Conservation (phyloP, 2,797 vertebrate species). For the Lates japonicus region DNA sequence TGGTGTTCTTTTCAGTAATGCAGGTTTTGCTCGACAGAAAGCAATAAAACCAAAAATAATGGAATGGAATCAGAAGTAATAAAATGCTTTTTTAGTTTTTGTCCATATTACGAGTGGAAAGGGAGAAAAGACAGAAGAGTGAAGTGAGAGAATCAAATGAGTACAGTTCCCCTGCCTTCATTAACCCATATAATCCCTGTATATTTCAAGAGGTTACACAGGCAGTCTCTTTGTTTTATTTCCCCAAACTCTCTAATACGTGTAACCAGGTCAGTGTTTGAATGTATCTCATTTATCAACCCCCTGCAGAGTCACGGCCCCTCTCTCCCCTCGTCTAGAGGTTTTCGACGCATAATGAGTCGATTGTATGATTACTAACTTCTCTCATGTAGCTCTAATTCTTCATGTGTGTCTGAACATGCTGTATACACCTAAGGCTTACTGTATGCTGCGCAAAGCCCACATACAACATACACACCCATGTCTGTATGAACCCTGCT, state of each 20-base stretch:
- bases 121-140: not conserved
- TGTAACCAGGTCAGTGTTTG: constrained; percentile 60
- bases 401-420: not conserved
- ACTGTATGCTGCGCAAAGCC: not conserved
- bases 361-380: constrained; percentile 53
- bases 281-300: constrained; percentile 36
- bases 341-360: constrained; percentile 4
- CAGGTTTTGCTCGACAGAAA: not conserved
- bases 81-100: not conserved
- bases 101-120: not conserved
- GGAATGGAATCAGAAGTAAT: not conserved
- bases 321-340: not conserved
- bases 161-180: not conserved
- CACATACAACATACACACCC: not conserved
- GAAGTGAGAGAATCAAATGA: not conserved
- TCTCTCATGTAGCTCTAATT: constrained; percentile 23
- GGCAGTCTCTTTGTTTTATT: constrained; percentile 26
- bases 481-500: not conserved
- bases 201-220: not conserved
- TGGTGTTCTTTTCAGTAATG: not conserved
- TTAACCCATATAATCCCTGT: not conserved
- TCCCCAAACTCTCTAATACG: constrained; percentile 26
- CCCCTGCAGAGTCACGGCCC: constrained; percentile 27
- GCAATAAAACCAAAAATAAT: not conserved
- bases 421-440: not conserved